These are phyloP conservation scores for Hyles euphorbiae DNA, from an alignment of 1,140 invertebrate genomes.

Conservation along the genomic window DNA sequence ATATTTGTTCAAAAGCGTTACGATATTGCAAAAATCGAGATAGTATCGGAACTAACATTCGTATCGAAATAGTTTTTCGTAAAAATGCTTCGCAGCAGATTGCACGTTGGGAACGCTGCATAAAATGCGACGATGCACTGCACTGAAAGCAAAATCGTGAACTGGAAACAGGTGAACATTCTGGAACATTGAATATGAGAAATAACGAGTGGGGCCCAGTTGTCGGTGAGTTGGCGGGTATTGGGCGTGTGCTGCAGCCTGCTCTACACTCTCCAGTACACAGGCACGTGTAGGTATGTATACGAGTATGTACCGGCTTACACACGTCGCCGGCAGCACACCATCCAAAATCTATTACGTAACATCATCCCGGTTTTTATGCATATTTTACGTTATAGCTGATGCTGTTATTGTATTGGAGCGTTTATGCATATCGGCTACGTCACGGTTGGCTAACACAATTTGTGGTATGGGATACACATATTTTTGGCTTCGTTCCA, in stretches of 20 bases:
- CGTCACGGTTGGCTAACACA: not conserved
- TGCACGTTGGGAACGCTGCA: conserved; percentile 16
- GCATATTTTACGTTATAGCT: too few species aligned
- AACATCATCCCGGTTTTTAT: too few species aligned
- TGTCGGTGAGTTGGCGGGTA: conserved; percentile 9
- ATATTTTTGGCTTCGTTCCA: conserved; percentile 8
- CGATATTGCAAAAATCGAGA: conserved; percentile 2
- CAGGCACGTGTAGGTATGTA: too few species aligned
- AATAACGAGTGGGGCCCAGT: conserved; percentile 27
- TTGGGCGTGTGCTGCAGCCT: not conserved
- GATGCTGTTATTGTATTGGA: too few species aligned
- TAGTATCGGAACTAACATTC: conserved; percentile 10
- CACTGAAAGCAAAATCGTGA: conserved; percentile 31
- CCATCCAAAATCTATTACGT: too few species aligned
- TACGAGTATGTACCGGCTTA: too few species aligned
- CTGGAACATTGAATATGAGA: conserved; percentile 28
- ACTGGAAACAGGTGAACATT: conserved; percentile 33
- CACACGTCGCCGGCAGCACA: too few species aligned
- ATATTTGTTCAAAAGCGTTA: not conserved
- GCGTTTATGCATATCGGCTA: too few species aligned
- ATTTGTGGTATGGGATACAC: not conserved
- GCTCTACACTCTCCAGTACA: not conserved
- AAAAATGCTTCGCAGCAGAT: conserved; percentile 18
- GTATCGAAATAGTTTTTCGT: conserved; percentile 21
- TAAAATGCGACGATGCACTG: conserved; percentile 23